Evolutionary conservation across 2,888 invertebrate species (phyloP).

Genomic region (Incurvaria masculella): DNA sequence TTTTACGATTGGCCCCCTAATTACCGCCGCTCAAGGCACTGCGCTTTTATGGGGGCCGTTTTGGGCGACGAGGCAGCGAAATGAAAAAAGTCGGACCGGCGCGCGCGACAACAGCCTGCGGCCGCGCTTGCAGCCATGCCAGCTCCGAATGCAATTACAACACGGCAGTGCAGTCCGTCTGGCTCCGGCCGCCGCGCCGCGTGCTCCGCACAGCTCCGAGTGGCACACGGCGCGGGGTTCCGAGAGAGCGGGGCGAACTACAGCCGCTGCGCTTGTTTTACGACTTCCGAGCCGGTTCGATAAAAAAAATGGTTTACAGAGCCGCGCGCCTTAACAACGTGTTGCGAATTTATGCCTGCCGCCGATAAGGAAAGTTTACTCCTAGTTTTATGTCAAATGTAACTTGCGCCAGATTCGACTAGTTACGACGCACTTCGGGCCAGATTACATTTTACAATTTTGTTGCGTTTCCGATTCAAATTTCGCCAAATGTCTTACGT

Average conservation of each 20-base stretch:
- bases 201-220: too few species aligned
- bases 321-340: slow-evolving; percentile 50
- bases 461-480: too few species aligned
- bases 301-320: background rate
- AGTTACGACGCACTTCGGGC: background rate
- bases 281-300: background rate
- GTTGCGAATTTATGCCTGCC: slow-evolving; percentile 52
- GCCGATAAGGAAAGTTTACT: slow-evolving; percentile 48
- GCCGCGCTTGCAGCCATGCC: background rate
- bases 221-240: background rate
- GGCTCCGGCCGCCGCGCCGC: background rate
- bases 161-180: too few species aligned
- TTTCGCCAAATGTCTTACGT: too few species aligned
- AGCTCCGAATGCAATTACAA: background rate
- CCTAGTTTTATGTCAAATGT: background rate
- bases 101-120: slow-evolving; percentile 43
- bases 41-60: slow-evolving; percentile 24
- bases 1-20: slow-evolving; percentile 57
- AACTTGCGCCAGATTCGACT: background rate
- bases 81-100: slow-evolving; percentile 46
- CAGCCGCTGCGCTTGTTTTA: background rate
- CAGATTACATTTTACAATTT: too few species aligned
- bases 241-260: background rate
- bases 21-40: slow-evolving; percentile 50
- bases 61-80: slow-evolving; percentile 22